A percentile compares a stretch with the other conserved stretches of the same genome.
Conservation (phyloP, 2,888 invertebrate genomes). For the Branchipolynoe longqiensis region DNA sequence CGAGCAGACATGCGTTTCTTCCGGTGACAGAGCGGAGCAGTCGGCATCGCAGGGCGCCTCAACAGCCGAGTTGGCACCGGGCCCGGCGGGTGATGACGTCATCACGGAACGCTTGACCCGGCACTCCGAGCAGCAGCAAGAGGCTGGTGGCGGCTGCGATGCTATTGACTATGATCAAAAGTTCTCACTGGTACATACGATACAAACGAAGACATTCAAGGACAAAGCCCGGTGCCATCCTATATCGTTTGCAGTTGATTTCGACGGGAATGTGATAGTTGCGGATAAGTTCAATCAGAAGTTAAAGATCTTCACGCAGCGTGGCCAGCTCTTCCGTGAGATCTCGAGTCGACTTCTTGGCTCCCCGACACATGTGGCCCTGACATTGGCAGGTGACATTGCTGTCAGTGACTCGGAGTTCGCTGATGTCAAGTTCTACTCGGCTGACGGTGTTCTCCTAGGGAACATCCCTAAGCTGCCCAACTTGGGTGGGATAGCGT, state of each 20-base stretch:
- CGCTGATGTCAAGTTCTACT: slow-evolving; percentile 34
- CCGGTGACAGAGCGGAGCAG: not conserved
- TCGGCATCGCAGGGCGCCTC: not conserved
- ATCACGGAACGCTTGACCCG: no score
- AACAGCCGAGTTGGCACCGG: not conserved
- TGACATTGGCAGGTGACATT: slow-evolving; percentile 49
- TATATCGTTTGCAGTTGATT: slow-evolving; percentile 52
- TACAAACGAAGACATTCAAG: slow-evolving; percentile 58
- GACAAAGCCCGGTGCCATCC: slow-evolving; percentile 59
- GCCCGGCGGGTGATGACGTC: no score
- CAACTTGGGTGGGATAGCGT: slow-evolving; percentile 24
- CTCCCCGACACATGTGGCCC: not conserved
- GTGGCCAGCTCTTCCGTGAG: slow-evolving; percentile 50
- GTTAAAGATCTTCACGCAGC: slow-evolving; percentile 52
- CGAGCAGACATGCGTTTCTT: not conserved
- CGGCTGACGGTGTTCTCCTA: slow-evolving; percentile 5
- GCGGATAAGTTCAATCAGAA: slow-evolving; percentile 57
- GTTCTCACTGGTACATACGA: not conserved
- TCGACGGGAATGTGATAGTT: slow-evolving; percentile 29
- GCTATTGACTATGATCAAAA: not conserved
- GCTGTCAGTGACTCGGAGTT: slow-evolving; percentile 48
- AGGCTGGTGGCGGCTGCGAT: not conserved
- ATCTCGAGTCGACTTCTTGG: slow-evolving; percentile 8
- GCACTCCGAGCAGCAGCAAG: no score
- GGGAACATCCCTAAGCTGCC: slow-evolving; percentile 11